These are phyloP conservation scores for Andrena flavipes DNA, from an alignment of 2,888 invertebrate species.

Conservation along the genomic window DNA sequence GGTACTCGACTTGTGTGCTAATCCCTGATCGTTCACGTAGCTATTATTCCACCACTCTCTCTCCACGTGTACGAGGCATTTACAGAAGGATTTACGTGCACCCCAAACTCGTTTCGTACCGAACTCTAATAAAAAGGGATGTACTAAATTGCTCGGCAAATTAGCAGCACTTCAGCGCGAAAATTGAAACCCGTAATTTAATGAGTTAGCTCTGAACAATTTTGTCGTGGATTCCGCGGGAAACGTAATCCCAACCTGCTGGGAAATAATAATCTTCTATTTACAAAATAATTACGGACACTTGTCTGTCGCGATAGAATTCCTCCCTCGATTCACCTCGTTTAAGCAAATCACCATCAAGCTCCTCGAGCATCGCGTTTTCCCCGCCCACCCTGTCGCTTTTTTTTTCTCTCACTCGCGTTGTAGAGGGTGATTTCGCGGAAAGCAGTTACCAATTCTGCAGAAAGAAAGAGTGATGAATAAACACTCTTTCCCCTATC, in stretches of 20 bases:
- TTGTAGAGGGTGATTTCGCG: background rate
- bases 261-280: background rate
- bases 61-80: conserved; percentile 38
- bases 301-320: conserved; percentile 1
- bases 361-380: background rate
- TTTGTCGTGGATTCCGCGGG: background rate
- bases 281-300: conserved; percentile 9
- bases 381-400: background rate
- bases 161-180: background rate
- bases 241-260: background rate
- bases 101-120: background rate
- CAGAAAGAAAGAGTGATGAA: conserved; percentile 37
- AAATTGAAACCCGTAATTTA: background rate
- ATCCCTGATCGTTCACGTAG: conserved; percentile 43
- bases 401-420: background rate
- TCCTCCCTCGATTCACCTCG: background rate
- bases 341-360: conserved; percentile 32
- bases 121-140: background rate
- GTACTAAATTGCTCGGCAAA: background rate
- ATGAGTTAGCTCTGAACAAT: background rate
- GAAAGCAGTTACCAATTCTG: conserved; percentile 33
- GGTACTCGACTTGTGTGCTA: conserved; percentile 13
- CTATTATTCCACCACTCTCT: conserved; percentile 42
- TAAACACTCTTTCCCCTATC: conserved; percentile 14
- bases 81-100: conserved; percentile 20